phyloP scores from a whole-genome alignment of 2,797 vertebrate genomes.

The Eospalax fontanierii region DNA sequence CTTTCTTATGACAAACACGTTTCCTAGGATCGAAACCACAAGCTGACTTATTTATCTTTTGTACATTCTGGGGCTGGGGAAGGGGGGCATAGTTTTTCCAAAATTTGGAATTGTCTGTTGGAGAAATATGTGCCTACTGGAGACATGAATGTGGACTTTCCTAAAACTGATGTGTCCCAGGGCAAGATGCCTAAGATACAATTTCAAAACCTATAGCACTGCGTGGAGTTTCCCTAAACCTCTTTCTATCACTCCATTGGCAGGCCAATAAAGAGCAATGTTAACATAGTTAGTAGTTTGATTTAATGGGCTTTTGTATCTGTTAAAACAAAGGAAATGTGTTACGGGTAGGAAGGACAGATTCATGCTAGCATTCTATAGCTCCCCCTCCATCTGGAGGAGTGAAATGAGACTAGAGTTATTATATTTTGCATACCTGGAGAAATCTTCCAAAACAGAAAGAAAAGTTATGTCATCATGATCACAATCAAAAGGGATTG shows the following conservation, averaged over 20 bases:
- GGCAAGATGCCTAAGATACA: not conserved
- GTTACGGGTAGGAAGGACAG: not conserved
- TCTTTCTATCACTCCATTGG: slow-evolving; percentile 30
- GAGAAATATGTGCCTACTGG: slow-evolving; percentile 34
- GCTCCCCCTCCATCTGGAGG: slow-evolving; percentile 15
- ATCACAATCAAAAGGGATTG: not conserved
- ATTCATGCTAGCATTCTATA: not conserved
- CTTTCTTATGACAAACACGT: slow-evolving; percentile 60
- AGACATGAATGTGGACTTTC: not conserved
- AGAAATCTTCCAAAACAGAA: slow-evolving; percentile 29
- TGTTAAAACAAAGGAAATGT: not conserved
- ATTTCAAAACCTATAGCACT: slow-evolving; percentile 17
- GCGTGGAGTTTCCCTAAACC: not conserved
- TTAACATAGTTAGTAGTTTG: slow-evolving; percentile 23
- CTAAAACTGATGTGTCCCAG: not conserved
- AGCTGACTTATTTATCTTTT: slow-evolving; percentile 54
- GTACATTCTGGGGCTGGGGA: not conserved
- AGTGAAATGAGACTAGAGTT: slow-evolving; percentile 32
- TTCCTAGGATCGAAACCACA: slow-evolving; percentile 45
- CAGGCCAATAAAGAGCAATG: slow-evolving; percentile 12
- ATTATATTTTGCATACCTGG: slow-evolving; percentile 38
- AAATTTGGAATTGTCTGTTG: slow-evolving; percentile 52
- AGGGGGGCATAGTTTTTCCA: not conserved
- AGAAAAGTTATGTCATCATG: not conserved
- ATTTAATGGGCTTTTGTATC: not conserved